phyloP scores from a whole-genome alignment of 2,888 invertebrate species.

The Agriotes lineatus region DNA sequence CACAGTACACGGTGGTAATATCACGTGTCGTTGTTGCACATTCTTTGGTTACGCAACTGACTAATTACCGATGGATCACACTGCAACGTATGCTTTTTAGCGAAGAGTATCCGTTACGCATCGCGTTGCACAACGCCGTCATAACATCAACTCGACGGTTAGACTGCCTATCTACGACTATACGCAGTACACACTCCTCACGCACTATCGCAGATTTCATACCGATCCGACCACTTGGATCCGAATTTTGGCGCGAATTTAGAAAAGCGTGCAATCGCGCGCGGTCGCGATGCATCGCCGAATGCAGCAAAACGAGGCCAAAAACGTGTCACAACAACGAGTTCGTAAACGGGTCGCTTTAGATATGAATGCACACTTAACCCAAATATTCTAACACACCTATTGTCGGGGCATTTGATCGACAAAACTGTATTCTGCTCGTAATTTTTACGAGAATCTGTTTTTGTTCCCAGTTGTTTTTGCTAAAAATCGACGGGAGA shows the following conservation, averaged over 20 bases:
- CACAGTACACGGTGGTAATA: conserved; percentile 11
- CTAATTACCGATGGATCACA: conserved; percentile 9
- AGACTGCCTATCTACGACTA: conserved; percentile 39
- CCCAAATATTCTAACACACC: conserved; percentile 51
- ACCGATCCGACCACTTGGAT: conserved; percentile 32
- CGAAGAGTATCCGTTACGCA: conserved; percentile 32
- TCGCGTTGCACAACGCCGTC: conserved; percentile 39
- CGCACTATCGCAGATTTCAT: conserved; percentile 47
- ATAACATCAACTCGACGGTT: conserved; percentile 34
- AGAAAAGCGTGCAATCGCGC: conserved; percentile 8
- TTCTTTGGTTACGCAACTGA: conserved; percentile 26
- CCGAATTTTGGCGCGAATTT: conserved; percentile 38
- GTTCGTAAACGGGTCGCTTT: conserved; percentile 52
- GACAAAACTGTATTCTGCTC: too few relatives aligned
- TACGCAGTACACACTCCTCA: conserved; percentile 41
- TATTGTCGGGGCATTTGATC: too few relatives aligned
- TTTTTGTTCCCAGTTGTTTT: too few relatives aligned
- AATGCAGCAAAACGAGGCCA: conserved; percentile 40
- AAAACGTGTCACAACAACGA: conserved; percentile 37
- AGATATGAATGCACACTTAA: conserved; percentile 56
- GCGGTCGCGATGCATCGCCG: conserved; percentile 23
- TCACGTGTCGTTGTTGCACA: conserved; percentile 29
- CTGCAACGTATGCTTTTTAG: conserved; percentile 22
- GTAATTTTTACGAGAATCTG: too few relatives aligned
- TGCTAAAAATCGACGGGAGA: too few relatives aligned